A percentile compares a stretch with the other conserved stretches of the same genome.
phyloP scores from a whole-genome alignment of 1,140 invertebrate species.

The Sycophaga agraensis region DNA sequence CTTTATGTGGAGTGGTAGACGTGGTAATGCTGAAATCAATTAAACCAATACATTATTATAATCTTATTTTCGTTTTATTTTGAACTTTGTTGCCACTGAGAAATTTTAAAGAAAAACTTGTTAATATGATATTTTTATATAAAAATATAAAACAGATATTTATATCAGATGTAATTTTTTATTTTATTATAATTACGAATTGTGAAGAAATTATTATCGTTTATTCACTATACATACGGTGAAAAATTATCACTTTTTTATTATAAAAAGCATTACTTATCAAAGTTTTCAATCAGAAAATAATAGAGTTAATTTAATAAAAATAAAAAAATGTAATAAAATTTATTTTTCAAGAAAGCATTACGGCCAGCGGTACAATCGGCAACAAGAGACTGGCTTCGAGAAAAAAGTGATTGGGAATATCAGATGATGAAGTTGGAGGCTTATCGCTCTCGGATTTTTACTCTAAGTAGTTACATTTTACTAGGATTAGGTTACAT shows the following conservation, averaged over 20 bases:
- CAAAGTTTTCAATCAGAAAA: too few relatives aligned
- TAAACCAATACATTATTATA: not conserved
- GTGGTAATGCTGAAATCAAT: not conserved
- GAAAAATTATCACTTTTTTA: too few relatives aligned
- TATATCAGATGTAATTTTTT: not conserved
- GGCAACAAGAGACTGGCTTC: not conserved
- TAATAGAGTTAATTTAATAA: too few relatives aligned
- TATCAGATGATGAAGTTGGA: not conserved
- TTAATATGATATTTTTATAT: not conserved
- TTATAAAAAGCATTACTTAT: too few relatives aligned
- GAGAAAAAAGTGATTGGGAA: not conserved
- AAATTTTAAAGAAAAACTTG: not conserved
- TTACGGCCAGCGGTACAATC: not conserved
- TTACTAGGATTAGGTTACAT: not conserved
- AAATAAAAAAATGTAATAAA: too few relatives aligned
- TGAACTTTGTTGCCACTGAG: not conserved
- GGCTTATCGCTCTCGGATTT: not conserved
- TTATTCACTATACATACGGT: too few relatives aligned
- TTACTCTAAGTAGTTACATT: not conserved
- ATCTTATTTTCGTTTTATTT: not conserved
- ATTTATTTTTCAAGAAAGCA: not conserved
- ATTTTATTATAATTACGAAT: too few relatives aligned
- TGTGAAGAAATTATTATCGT: too few relatives aligned
- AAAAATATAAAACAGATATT: not conserved
- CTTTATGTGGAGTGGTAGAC: not conserved